Base-by-base conservation (phyloP, 2,888 invertebrate genomes). In the Anthophora plumipes region DNA sequence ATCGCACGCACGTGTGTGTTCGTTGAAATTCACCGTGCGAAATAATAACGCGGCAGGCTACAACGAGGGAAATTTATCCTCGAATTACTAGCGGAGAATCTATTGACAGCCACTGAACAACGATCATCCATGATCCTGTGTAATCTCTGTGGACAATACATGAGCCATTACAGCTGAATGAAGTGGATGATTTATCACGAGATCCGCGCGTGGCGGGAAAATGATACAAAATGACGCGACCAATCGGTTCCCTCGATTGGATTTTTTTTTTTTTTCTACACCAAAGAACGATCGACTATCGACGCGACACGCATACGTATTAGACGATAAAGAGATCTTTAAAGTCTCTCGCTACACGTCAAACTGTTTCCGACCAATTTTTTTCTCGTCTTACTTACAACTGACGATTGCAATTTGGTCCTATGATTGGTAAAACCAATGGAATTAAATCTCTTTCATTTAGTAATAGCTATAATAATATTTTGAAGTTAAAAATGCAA, bases 151-250 rank as follows among this genome's bases (percentile, higher is more conserved):
- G 83, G 86, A 83, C 90, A 90, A 90, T 90, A 88, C 73, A 64
- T 86, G 84, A 70, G 80, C 86, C 71, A 73, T 60, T 50, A 55
- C 70, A 50, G 41, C 84, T 81, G 83, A 76, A 31, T 82, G 76
- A 86, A 86, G 88, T 82, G 89, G 88, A 90, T 92, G 91, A 92
- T 92, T 92, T 92, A 92, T 92, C 91, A 89, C 85, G 81, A 88
- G 68, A 78, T 1, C 85, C 89, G 89, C 90, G 91, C 88, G 92
- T 89, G 90, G 85, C 91, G 89, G 88, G 90, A 90, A 91, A 92
- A 92, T 91, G 91, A 91, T 92, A 92, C 90, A 90, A 92, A 92
- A 92, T 92, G 89, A 90, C 83, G 86, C 85, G 85, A 83, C 87
- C 88, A 83, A 79, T 86, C 55, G 64, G 54, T 37, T 39, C 54